phyloP scores from a whole-genome alignment of 2,888 invertebrate genomes.

The Nomada lathburiana region DNA sequence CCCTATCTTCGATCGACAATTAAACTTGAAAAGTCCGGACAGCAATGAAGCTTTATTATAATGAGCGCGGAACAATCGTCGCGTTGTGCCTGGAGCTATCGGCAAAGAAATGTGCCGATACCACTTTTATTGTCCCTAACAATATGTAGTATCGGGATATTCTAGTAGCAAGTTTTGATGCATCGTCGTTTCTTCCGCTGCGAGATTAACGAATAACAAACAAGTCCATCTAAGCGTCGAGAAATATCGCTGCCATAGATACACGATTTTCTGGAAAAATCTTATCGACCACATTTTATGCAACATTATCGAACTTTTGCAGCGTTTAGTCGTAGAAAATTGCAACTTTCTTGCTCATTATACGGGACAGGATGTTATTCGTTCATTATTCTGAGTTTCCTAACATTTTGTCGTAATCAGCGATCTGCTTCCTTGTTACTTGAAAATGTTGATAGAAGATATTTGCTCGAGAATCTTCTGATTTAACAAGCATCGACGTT shows the following conservation, averaged over 20 bases:
- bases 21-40: constrained; percentile 14
- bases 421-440: too few species aligned
- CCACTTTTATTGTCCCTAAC: constrained; percentile 1
- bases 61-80: constrained; percentile 33
- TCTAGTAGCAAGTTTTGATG: neutral
- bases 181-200: constrained; percentile 11
- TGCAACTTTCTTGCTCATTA: neutral
- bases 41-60: neutral
- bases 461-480: too few species aligned
- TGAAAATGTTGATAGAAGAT: too few species aligned
- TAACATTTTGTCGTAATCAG: neutral
- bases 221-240: constrained; percentile 1
- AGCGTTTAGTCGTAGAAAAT: neutral
- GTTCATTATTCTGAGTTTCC: neutral
- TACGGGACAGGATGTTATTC: neutral
- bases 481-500: too few species aligned
- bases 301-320: constrained; percentile 12
- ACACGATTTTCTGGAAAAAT: neutral
- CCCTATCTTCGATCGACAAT: constrained; percentile 23
- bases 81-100: constrained; percentile 34
- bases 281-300: constrained; percentile 19
- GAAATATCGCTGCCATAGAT: neutral
- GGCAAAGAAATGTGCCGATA: constrained; percentile 18
- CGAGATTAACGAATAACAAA: constrained; percentile 6
- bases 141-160: constrained; percentile 12